Conservation (phyloP, 2,888 invertebrate species). For the Hoplodrina ambigua region DNA sequence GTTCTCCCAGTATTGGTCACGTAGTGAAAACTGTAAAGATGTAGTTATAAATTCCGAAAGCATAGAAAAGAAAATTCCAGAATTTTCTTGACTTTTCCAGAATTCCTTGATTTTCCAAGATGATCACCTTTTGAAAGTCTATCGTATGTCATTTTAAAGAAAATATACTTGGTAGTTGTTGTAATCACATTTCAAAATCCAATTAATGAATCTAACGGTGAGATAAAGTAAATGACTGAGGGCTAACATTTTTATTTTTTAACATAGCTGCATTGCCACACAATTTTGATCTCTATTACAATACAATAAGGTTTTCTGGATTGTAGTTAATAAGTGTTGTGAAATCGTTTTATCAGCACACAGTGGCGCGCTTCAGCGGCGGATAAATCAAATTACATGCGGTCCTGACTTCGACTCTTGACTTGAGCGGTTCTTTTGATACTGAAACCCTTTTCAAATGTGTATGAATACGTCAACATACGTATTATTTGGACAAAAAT, state of each 20-base stretch:
- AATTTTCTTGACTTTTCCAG: no score
- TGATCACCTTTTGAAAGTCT: no score
- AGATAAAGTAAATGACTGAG: constrained; percentile 21
- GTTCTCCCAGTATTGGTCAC: no score
- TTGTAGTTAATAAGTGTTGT: constrained; percentile 52
- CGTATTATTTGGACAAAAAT: constrained; percentile 25
- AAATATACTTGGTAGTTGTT: no score
- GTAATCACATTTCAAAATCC: constrained; percentile 24
- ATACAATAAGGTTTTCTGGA: constrained; percentile 35
- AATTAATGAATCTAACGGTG: constrained; percentile 43
- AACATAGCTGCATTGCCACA: neutral
- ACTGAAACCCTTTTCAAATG: constrained; percentile 72
- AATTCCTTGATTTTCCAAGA: no score
- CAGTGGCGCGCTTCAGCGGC: constrained; percentile 68
- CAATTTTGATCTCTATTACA: constrained; percentile 28
- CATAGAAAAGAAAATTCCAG: no score
- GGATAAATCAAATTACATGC: constrained; percentile 79
- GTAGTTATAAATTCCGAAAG: no score
- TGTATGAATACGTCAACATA: constrained; percentile 59
- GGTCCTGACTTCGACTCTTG: constrained; percentile 74
- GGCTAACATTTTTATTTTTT: constrained; percentile 9
- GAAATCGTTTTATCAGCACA: constrained; percentile 74
- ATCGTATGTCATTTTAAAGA: no score
- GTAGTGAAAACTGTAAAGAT: no score
- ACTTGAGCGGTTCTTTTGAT: constrained; percentile 73